These are phyloP conservation scores for Hippocampus zosterae DNA, from an alignment of 2,113 vertebrate species.

Conservation along the genomic window DNA sequence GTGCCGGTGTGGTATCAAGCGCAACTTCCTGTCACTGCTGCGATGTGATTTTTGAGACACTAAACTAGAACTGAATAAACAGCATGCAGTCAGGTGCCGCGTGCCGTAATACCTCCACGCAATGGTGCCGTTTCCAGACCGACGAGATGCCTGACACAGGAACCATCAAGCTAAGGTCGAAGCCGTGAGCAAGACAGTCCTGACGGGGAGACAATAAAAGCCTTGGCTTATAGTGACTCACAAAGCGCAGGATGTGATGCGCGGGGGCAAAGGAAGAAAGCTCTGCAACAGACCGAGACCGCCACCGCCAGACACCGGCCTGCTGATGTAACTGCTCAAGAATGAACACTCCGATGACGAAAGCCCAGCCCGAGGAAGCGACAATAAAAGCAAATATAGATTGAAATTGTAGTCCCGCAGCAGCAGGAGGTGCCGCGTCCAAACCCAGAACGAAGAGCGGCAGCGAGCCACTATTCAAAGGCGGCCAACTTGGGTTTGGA, in stretches of 20 bases:
- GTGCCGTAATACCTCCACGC: constrained; percentile 22
- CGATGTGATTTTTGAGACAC: not conserved
- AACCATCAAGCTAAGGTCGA: constrained; percentile 25
- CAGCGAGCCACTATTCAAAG: not conserved
- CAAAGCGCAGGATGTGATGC: not conserved
- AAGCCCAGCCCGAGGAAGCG: not conserved
- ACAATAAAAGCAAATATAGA: not conserved
- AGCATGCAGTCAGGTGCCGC: not conserved
- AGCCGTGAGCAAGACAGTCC: not conserved
- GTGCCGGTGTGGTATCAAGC: not conserved
- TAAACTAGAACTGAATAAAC: not conserved
- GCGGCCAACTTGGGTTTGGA: not conserved
- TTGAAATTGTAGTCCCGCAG: not conserved
- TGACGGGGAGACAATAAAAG: not conserved
- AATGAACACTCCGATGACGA: constrained; percentile 3
- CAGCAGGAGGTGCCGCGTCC: not conserved
- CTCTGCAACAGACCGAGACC: constrained; percentile 34
- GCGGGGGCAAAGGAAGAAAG: constrained; percentile 18
- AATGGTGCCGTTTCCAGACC: constrained; percentile 50
- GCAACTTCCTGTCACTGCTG: not conserved
- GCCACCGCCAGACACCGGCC: constrained; percentile 51
- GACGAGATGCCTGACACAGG: constrained; percentile 43
- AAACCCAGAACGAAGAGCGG: not conserved
- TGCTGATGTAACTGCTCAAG: constrained; percentile 19
- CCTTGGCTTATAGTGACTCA: not conserved